Evolutionary conservation across 2,888 invertebrate species (phyloP).

Genomic region (Archaeoteleia sp.): DNA sequence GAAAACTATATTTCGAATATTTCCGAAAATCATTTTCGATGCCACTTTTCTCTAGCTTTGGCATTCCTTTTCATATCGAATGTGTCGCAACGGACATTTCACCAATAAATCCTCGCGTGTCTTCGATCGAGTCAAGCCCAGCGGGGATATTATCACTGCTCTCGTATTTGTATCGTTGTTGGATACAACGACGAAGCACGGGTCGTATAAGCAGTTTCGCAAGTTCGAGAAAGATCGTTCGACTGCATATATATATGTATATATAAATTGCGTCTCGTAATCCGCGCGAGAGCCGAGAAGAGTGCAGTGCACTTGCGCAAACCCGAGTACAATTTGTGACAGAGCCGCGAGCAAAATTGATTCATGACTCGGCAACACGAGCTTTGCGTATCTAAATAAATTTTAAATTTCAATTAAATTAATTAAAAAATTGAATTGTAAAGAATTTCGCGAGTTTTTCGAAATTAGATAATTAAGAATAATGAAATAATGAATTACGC

Average conservation of each 20-base stretch:
- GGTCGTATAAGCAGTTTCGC: constrained; percentile 6
- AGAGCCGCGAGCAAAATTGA: constrained; percentile 8
- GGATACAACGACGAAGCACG: no score
- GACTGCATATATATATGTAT: constrained; percentile 1
- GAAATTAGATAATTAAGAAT: no score
- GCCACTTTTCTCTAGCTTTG: no score
- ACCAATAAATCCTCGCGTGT: constrained; percentile 20
- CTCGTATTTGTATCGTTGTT: constrained; percentile 1
- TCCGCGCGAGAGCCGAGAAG: constrained; percentile 6
- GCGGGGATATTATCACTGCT: constrained; percentile 21
- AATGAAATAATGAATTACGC: no score
- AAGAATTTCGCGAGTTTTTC: no score
- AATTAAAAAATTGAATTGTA: no score
- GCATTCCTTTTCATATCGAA: constrained; percentile 5
- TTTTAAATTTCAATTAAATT: no score
- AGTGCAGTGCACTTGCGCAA: constrained; percentile 8
- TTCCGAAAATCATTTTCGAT: constrained; percentile 4
- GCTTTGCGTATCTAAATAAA: no score
- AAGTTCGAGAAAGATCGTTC: constrained; percentile 1
- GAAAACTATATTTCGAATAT: no score
- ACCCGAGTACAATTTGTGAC: constrained; percentile 18
- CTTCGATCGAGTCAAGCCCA: constrained; percentile 15
- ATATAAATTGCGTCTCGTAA: constrained; percentile 27
- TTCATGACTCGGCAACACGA: neutral
- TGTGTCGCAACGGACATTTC: constrained; percentile 28